Percentiles rank a stretch among this genome's conserved stretches.
Evolutionary conservation across 53 echinoderm and acorn worm species (phyloP).

Genomic region (Temnopleurus reevesii): DNA sequence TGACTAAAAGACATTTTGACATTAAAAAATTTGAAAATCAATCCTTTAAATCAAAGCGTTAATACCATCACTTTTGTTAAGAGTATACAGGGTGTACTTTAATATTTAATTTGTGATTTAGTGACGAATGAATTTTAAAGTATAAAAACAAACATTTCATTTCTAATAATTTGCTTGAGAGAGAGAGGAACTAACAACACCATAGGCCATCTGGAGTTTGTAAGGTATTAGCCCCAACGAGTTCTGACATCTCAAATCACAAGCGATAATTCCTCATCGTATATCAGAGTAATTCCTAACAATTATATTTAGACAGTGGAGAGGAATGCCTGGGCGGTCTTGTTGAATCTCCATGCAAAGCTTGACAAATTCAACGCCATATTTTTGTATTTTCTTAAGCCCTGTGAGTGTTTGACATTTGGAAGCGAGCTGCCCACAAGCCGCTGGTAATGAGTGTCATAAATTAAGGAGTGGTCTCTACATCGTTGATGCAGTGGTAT

Average conservation of each 20-base stretch:
- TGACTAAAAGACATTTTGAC: too few species aligned
- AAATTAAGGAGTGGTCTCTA: neutral
- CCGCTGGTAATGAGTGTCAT: conserved; percentile 4
- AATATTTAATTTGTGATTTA: too few species aligned
- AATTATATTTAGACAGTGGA: conserved; percentile 14
- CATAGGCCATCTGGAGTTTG: neutral
- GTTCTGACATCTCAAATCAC: conserved; percentile 20
- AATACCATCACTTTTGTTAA: too few species aligned
- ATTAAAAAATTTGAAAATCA: too few species aligned
- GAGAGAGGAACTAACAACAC: too few species aligned
- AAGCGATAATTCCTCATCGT: conserved; percentile 37
- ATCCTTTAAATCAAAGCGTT: too few species aligned
- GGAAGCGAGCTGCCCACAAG: conserved; percentile 1
- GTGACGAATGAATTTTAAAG: too few species aligned
- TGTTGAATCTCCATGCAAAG: neutral
- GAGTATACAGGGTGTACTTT: too few species aligned
- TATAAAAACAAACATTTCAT: too few species aligned
- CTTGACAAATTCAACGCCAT: conserved; percentile 15
- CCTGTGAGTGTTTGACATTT: conserved; percentile 13
- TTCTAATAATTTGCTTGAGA: too few species aligned
- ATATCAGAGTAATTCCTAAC: conserved; percentile 1
- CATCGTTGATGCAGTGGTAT: neutral
- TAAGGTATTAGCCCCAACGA: neutral
- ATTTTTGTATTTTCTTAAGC: conserved; percentile 7
- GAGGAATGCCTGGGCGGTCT: neutral